phyloP scores from a whole-genome alignment of 2,797 vertebrate genomes.

The Gephyroberyx darwinii region DNA sequence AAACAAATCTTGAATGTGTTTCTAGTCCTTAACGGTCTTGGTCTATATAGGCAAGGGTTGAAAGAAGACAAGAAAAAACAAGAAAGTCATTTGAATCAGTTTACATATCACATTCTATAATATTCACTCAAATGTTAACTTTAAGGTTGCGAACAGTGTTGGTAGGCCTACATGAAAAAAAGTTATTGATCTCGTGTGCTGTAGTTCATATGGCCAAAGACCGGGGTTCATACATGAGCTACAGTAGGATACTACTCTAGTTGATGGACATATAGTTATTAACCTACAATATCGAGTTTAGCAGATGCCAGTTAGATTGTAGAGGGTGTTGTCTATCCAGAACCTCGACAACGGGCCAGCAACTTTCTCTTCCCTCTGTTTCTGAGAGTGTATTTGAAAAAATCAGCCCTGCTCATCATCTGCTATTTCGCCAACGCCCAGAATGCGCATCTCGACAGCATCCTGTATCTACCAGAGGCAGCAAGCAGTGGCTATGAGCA shows the following conservation, averaged over 20 bases:
- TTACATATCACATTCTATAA: background rate
- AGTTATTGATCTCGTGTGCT: constrained; percentile 30
- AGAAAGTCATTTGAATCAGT: background rate
- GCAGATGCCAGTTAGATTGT: constrained; percentile 76
- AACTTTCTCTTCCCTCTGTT: constrained; percentile 4
- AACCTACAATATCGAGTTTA: constrained; percentile 70
- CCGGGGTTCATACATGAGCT: constrained; percentile 27
- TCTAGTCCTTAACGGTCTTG: background rate
- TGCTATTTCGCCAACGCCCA: constrained; percentile 75
- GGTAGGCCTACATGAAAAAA: background rate
- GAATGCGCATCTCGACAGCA: constrained; percentile 31
- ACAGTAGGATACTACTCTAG: constrained; percentile 33
- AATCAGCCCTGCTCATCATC: constrained; percentile 41
- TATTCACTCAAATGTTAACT: background rate
- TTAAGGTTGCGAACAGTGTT: no score
- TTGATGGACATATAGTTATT: constrained; percentile 71
- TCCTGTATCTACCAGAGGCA: constrained; percentile 52
- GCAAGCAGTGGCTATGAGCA: constrained; percentile 60
- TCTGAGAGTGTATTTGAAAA: constrained; percentile 5
- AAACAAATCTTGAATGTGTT: background rate
- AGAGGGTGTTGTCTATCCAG: constrained; percentile 35
- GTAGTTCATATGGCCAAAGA: constrained; percentile 15
- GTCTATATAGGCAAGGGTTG: no score
- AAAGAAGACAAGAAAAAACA: no score
- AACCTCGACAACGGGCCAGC: background rate